Evolutionary conservation across 2,113 vertebrate species (phyloP).

Genomic region (Halichoeres trimaculatus): DNA sequence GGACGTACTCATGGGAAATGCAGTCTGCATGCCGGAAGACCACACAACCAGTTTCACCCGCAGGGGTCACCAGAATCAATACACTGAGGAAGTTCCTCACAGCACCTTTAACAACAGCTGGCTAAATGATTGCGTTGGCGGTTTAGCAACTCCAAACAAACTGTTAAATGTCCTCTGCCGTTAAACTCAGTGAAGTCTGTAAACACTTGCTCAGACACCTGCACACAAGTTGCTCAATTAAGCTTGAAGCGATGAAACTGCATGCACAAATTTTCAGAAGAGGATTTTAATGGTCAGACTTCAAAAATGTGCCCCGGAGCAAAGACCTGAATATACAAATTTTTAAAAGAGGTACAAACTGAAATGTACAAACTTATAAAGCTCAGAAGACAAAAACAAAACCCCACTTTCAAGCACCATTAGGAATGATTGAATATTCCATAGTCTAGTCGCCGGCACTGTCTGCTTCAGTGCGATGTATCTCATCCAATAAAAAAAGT

Average conservation of each 20-base stretch:
- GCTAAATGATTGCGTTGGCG: background rate
- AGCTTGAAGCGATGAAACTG: background rate
- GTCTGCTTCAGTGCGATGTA: slow-evolving; percentile 49
- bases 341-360: slow-evolving; percentile 2
- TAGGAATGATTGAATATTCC: slow-evolving; percentile 49
- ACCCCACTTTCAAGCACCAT: slow-evolving; percentile 7
- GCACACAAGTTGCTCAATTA: background rate
- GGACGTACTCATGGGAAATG: too few species aligned
- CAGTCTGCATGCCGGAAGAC: too few species aligned
- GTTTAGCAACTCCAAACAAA: slow-evolving; percentile 8
- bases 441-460: slow-evolving; percentile 20
- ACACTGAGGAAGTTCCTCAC: too few species aligned
- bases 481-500: slow-evolving; percentile 62
- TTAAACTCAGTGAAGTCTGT: slow-evolving; percentile 2
- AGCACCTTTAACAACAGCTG: background rate
- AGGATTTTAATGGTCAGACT: slow-evolving; percentile 2
- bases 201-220: background rate
- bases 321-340: background rate
- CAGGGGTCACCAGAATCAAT: too few species aligned
- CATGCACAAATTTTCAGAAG: background rate
- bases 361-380: slow-evolving; percentile 20
- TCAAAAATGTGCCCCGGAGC: background rate
- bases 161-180: background rate
- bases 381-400: slow-evolving; percentile 19
- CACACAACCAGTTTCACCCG: too few species aligned